phyloP scores from a whole-genome alignment of 2,113 vertebrate genomes.

The Hiodon alosoides region DNA sequence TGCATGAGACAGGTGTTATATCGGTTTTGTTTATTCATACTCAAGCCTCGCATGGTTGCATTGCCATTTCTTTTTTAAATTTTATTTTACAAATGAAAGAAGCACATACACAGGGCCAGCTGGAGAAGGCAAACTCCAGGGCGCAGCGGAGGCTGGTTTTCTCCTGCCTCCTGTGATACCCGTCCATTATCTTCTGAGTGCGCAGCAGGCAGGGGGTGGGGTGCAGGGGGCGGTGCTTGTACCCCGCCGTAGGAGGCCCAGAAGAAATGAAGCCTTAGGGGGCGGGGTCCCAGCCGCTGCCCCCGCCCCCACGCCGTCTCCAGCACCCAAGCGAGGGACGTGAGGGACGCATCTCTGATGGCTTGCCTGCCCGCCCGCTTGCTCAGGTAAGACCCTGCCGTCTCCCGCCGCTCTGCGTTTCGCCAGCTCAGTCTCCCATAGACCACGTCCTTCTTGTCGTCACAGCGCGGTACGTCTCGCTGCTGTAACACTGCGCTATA shows the following conservation, averaged over 20 bases:
- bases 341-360: neutral
- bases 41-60: no score
- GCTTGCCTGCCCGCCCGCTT: neutral
- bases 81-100: no score
- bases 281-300: neutral
- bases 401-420: neutral
- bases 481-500: no score
- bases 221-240: neutral
- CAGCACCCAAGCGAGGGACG: no score
- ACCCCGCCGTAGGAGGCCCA: neutral
- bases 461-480: no score
- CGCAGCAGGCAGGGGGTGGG: neutral
- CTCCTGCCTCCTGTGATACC: constrained; percentile 5
- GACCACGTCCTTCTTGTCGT: no score
- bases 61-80: no score
- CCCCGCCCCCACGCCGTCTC: neutral
- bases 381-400: neutral
- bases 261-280: no score
- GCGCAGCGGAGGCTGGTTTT: neutral
- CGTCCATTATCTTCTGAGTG: constrained; percentile 20
- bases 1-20: no score
- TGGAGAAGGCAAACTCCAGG: neutral
- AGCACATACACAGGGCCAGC: no score
- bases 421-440: neutral
- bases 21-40: no score